Evolutionary conservation across 2,888 invertebrate species (phyloP), one percentile per base, ranked within the genome.

Genomic region (Netelia fuscicornis): DNA sequence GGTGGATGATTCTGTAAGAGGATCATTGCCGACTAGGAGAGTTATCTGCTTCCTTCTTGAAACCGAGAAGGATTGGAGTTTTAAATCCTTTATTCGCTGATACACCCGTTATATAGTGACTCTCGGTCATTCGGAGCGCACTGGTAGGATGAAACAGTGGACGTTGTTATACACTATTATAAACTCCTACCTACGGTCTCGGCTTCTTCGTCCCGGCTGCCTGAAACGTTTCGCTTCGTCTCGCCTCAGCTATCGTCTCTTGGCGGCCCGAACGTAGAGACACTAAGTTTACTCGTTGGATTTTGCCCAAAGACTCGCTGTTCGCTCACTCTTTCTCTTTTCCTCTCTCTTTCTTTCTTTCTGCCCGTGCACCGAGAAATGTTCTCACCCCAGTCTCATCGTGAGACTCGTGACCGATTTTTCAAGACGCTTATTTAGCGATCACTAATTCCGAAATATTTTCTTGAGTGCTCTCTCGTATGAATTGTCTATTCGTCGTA

Each of bases 131-230:
- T 78, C 78, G 67, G 89, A 91, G 91, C 88, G 90, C 88, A 90
- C 90, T 90, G 90, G 91, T 17, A 90, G 87, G 89, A 88, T 89
- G 90, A 90, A 91, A 90, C 91, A 90, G 89, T 89, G 91, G 89
- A 90, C 90, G 91, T 90, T 90, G 91, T 91, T 91, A 44, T 25
- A 90, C 87, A 90, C 90, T 90, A 90, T 91, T 91, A 89, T 90
- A 82, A 58, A 58, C 17, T 11, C 64, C 80, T 83, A 89, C 88
- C 89, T 90, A 89, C 88, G 89, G 65, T 87, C 75, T 83, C 86
- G 86, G 86, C 87, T 88, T 89, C 88, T 89, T 89, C 89, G 89
- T 86, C 89, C 87, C 90, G 89, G 89, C 89, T 87, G 88, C 82
- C 77, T 67, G 71, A 74, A 79, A 82, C 81, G 81, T 70, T 83